A percentile compares a stretch with the other conserved stretches of the same genome.
phyloP scores from a whole-genome alignment of 2,888 invertebrate genomes.

The Dorcus parallelipipedus region DNA sequence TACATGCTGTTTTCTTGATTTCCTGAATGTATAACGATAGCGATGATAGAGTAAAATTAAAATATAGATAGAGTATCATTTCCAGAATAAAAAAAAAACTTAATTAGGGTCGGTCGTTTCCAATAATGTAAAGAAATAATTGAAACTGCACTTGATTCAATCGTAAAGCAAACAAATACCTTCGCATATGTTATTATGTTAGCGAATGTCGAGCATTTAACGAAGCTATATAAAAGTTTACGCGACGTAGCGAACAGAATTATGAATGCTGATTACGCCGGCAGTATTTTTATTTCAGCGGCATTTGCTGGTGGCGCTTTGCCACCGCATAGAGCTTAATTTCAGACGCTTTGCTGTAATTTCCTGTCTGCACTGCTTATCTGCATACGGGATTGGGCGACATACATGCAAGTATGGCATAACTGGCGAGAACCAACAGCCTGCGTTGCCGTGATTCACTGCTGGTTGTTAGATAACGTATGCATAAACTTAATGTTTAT shows the following conservation, averaged over 20 bases:
- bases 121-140: too few relatives aligned
- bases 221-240: constrained; percentile 6
- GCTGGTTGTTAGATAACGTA: constrained; percentile 18
- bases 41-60: too few relatives aligned
- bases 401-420: constrained; percentile 15
- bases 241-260: constrained; percentile 19
- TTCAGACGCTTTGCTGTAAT: constrained; percentile 36
- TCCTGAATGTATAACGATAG: too few relatives aligned
- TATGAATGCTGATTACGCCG: constrained; percentile 26
- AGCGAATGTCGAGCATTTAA: too few relatives aligned
- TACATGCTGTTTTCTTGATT: too few relatives aligned
- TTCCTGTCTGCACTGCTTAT: constrained; percentile 36
- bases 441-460: constrained; percentile 22
- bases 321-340: constrained; percentile 31
- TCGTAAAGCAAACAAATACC: too few relatives aligned
- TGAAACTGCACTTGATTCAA: too few relatives aligned
- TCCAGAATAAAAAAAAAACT: too few relatives aligned
- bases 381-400: constrained; percentile 30
- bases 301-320: constrained; percentile 25
- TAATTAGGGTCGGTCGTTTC: too few relatives aligned
- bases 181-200: too few relatives aligned
- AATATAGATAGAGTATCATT: too few relatives aligned
- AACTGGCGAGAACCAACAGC: constrained; percentile 11
- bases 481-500: constrained; percentile 8
- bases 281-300: constrained; percentile 26